Evolutionary conservation across 2,888 invertebrate genomes (phyloP).

Genomic region (Meta bourneti): DNA sequence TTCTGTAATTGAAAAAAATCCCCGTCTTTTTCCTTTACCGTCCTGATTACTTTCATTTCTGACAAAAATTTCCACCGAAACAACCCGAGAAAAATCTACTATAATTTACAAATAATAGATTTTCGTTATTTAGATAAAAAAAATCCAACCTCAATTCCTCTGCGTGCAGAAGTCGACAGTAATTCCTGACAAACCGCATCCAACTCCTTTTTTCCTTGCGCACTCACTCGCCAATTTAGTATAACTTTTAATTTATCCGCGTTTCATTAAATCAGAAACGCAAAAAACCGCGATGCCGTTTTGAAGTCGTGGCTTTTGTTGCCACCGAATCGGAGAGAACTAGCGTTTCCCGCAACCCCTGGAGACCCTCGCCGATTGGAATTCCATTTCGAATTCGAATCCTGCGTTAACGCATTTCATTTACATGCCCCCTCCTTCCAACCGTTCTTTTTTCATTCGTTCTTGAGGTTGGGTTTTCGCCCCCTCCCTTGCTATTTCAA

Average conservation of each 20-base stretch:
- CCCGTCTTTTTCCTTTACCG: too few relatives aligned
- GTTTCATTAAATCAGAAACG: neutral
- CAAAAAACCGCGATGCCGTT: slow-evolving; percentile 5
- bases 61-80: too few relatives aligned
- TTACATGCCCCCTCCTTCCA: neutral
- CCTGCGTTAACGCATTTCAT: slow-evolving; percentile 33
- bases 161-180: neutral
- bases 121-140: neutral
- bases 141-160: neutral
- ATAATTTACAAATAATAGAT: too few relatives aligned
- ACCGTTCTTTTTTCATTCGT: neutral
- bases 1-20: too few relatives aligned
- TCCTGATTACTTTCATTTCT: too few relatives aligned
- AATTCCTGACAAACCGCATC: neutral
- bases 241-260: neutral
- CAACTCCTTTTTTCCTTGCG: neutral
- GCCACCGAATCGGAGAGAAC: slow-evolving; percentile 14
- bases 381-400: slow-evolving; percentile 30
- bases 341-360: slow-evolving; percentile 32
- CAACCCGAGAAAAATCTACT: too few relatives aligned
- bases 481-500: neutral
- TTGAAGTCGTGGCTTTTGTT: neutral
- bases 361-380: slow-evolving; percentile 16
- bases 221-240: neutral
- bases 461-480: neutral